These are phyloP conservation scores for Ploceus nigricollis DNA, from an alignment of 2,113 vertebrate genomes.

Conservation along the genomic window DNA sequence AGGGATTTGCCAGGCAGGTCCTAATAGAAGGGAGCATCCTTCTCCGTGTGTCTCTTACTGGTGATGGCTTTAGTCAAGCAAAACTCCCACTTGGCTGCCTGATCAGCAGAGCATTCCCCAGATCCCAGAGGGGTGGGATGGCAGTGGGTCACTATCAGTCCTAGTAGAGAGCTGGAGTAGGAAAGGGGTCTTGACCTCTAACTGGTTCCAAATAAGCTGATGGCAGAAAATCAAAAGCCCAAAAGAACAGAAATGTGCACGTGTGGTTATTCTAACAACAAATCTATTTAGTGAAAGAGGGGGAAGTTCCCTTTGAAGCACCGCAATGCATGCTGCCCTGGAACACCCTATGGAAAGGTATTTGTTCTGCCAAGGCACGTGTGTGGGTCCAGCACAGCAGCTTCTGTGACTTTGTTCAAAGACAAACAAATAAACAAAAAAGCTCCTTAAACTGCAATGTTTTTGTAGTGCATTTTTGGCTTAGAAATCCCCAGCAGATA, in stretches of 20 bases:
- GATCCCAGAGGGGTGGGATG: neutral
- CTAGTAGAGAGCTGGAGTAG: neutral
- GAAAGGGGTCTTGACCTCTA: neutral
- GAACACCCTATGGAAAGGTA: conserved; percentile 1
- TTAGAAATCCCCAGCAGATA: neutral
- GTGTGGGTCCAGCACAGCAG: neutral
- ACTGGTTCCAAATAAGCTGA: neutral
- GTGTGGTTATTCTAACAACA: neutral
- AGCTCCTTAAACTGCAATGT: neutral
- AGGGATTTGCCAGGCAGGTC: neutral
- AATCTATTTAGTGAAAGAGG: neutral
- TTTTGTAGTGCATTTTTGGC: neutral
- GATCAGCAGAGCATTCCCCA: neutral
- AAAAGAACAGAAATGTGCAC: neutral
- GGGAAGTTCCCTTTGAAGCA: neutral
- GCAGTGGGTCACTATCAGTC: neutral
- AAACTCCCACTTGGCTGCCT: neutral
- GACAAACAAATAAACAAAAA: neutral
- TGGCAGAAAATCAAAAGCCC: neutral
- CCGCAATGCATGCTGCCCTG: neutral
- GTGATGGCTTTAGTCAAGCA: fast-evolving
- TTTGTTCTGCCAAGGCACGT: neutral
- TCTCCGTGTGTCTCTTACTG: neutral
- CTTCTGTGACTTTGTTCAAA: conserved; percentile 2
- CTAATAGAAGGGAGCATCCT: neutral